These are phyloP conservation scores for Ploceus nigricollis DNA, from an alignment of 2,113 vertebrate genomes.

Conservation along the genomic window DNA sequence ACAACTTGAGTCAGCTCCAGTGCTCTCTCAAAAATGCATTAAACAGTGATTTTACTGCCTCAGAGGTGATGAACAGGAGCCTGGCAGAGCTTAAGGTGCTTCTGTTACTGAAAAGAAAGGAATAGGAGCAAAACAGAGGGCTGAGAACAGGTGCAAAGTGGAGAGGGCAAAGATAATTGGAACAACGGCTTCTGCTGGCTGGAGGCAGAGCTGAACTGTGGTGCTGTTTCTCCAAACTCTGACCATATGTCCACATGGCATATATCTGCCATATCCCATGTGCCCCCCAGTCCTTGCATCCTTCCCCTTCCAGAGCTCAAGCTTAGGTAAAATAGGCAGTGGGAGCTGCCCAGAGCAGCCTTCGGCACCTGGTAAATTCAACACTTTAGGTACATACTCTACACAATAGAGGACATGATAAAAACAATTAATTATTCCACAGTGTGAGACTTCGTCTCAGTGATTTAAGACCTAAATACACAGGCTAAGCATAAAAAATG, in stretches of 20 bases:
- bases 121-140: neutral
- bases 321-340: neutral
- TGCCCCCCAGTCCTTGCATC: neutral
- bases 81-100: neutral
- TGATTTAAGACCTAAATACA: neutral
- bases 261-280: neutral
- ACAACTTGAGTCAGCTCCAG: neutral
- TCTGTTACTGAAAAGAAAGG: neutral
- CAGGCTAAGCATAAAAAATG: neutral
- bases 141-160: neutral
- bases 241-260: accelerated
- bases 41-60: neutral
- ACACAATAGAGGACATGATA: neutral
- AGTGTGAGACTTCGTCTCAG: neutral
- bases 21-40: neutral
- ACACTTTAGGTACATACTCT: neutral
- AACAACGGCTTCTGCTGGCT: neutral
- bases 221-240: neutral
- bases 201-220: neutral
- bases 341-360: neutral
- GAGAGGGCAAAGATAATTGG: neutral
- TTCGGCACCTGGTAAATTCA: neutral
- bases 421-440: neutral
- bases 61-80: neutral
- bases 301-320: neutral